Evolutionary conservation across 2,888 invertebrate species (phyloP), one percentile per base, ranked within the genome.

Genomic region (Xestia xanthographa): DNA sequence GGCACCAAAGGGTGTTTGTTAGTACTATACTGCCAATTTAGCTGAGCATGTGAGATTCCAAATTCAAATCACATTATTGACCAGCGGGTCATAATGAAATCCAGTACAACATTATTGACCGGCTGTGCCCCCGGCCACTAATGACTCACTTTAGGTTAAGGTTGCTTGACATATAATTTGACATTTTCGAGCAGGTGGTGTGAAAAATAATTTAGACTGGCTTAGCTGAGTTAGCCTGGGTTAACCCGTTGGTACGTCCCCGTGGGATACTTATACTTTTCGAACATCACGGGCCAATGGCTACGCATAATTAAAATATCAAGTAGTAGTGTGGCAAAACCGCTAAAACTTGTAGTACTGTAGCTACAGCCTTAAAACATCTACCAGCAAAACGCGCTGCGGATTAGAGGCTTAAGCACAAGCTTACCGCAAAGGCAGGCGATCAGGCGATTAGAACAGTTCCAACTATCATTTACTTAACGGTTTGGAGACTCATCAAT

Each of bases 351-450:
- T 66, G 17, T 48, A 56, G 2, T 56, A 45, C 43, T 72, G 22
- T 81, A 45, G 12, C 34, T 62, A n/a, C 38, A 53, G 34, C 76
- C 75, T 87, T 74, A 77, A 62, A 69, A 67, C 73, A 72, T 72
- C 72, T 69, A 83, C 71, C 58, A 72, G 66, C 73, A 63, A 75
- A 83, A 72, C 77, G 56, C 68, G 67, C 53, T 56, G 34, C 29
- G 70, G 77, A 67, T 83, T 80, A 83, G 20, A 20, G 38, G 41
- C 45, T 79, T 72, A 87, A 70, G 71, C 65, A 53, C 53, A 38
- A 70, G 80, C 77, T 85, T 85, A 86, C 66, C 34, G 63, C 48
- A 26, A 71, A 65, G 60, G 68, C 71, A 77, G 86, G 66, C 88
- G 84, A 86, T 86, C 73, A 22, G 17, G 66, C 70, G 84, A 75